Percentiles rank a stretch among this genome's conserved stretches.
Conservation (phyloP, 2,113 vertebrate genomes). For the Melozone crissalis region DNA sequence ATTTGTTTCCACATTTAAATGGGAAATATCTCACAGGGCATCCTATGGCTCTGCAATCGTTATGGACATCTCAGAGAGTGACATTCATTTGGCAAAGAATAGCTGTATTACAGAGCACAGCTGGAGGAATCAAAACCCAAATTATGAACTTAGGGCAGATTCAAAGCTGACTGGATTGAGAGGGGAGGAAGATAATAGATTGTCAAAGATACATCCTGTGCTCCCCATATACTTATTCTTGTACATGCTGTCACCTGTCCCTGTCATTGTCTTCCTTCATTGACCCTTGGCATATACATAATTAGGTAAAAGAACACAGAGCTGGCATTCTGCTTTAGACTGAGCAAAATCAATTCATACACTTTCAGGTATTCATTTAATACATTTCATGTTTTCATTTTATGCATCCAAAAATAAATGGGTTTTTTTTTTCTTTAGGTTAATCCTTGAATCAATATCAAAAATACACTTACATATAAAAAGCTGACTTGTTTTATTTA, state of each 20-base stretch:
- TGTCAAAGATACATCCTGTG: neutral
- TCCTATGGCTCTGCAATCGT: neutral
- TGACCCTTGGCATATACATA: neutral
- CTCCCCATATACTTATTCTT: neutral
- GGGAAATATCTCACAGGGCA: neutral
- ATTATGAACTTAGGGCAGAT: neutral
- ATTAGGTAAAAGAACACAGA: neutral
- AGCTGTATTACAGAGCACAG: neutral
- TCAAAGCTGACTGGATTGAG: neutral
- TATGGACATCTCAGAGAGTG: neutral
- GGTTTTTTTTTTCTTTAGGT: neutral
- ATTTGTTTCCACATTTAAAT: neutral
- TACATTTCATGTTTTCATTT: neutral
- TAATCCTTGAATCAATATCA: neutral
- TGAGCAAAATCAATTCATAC: neutral
- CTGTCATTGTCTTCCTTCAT: neutral
- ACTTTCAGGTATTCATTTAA: neutral
- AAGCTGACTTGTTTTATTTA: neutral
- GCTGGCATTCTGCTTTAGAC: neutral
- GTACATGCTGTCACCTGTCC: neutral
- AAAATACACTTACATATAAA: neutral
- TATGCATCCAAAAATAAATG: neutral
- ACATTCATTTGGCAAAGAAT: neutral
- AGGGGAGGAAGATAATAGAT: neutral
- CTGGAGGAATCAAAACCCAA: neutral